Evolutionary conservation across 2,113 vertebrate species (phyloP).

Genomic region (Ochotona princeps): DNA sequence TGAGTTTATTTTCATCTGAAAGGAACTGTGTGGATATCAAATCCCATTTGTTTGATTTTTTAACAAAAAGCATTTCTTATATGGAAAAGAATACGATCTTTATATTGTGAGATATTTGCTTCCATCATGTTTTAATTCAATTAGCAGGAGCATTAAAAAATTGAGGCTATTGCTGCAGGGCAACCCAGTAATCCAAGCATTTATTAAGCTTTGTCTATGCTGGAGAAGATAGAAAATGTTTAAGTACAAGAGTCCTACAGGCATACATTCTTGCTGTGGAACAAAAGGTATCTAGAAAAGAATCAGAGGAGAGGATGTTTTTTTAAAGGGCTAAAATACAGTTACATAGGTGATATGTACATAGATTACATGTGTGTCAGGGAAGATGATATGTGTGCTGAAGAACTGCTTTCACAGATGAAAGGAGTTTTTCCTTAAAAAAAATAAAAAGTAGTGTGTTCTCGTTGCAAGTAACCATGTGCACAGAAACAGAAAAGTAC

Average conservation of each 20-base stretch:
- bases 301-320: neutral
- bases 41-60: constrained; percentile 30
- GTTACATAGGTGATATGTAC: neutral
- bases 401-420: neutral
- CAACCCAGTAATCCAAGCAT: neutral
- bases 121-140: constrained; percentile 45
- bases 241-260: neutral
- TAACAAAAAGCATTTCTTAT: constrained; percentile 45
- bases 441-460: neutral
- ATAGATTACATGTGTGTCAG: neutral
- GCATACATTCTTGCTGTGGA: neutral
- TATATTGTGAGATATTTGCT: constrained; percentile 24
- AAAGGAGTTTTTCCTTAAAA: neutral
- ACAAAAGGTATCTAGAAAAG: neutral
- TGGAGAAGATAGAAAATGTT: neutral
- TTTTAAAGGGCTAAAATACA: neutral
- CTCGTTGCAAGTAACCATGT: neutral
- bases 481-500: constrained; percentile 19
- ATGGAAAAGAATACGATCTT: constrained; percentile 51
- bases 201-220: neutral
- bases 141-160: neutral
- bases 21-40: constrained; percentile 50
- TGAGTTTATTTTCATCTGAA: constrained; percentile 68
- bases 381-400: neutral
- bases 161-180: neutral